Evolutionary conservation across 2,888 invertebrate genomes (phyloP), one percentile per base, ranked within the genome.

Genomic region (Meandrusa payeni): DNA sequence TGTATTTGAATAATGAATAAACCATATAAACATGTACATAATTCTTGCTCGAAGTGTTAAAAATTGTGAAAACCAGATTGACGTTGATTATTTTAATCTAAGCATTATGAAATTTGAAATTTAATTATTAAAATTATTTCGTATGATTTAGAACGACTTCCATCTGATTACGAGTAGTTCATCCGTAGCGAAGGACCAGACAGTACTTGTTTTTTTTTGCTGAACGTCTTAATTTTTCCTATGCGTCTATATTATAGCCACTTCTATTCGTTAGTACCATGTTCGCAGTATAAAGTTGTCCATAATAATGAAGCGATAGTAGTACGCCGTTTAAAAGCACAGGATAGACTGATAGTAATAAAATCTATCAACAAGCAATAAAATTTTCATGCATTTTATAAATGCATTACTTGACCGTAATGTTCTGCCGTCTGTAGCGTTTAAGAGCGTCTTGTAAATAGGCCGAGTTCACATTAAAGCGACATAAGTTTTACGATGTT

Each of bases 381-480:
- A 40, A 37, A 40, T 19, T 31, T 40, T 32, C 40, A 32, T 32
- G 31, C 31, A 32, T 15, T 15, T 26, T 19, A 40, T 26, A 40
- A 32, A 40, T n/a, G 17, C 40, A 26, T 40, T 40, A 9, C 31
- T 26, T 12, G 32, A 26, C 11, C n/a, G 1, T 12, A 32, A 31
- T 19, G 31, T 31, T 10, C 31, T 9, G 23, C 5, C 24, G 12
- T 19, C 24, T 11, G n/a, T n/a, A 17, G 7, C 28, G 7, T 28
- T 17, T 11, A 29, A 32, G 24, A 40, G 32, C 11, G 22, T 23
- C 29, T 39, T 40, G 26, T 40, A 40, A 40, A 40, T 40, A 40
- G 31, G 31, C 23, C 39, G 32, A 24, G 24, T 40, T 7, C 32
- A 39, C 32, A 40, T 40, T 39, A 39, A 29, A 39, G 10, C 9